Evolutionary conservation across 2,888 invertebrate genomes (phyloP).

Genomic region (Sericinus montela): DNA sequence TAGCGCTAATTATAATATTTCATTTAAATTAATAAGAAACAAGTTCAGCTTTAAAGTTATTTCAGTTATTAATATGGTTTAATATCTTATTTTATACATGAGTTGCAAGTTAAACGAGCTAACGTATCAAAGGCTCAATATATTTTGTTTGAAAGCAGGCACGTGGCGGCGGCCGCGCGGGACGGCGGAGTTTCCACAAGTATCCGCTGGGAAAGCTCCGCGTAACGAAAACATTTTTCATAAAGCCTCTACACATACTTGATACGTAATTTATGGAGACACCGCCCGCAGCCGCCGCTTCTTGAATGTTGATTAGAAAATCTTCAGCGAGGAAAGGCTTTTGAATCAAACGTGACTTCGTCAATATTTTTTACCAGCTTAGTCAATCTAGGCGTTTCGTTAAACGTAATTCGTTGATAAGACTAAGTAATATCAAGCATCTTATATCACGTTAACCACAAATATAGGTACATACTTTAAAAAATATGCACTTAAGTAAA

Average conservation of each 20-base stretch:
- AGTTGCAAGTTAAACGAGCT: constrained; percentile 40
- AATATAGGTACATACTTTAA: no score
- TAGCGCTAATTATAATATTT: no score
- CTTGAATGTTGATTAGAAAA: constrained; percentile 73
- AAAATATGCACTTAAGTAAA: no score
- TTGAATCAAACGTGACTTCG: constrained; percentile 37
- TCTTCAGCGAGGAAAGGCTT: constrained; percentile 37
- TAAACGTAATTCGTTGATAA: constrained; percentile 1
- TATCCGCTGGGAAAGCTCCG: constrained; percentile 39
- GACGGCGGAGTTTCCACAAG: constrained; percentile 41
- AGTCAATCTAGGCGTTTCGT: not conserved
- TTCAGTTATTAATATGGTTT: constrained; percentile 2
- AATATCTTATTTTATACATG: constrained; percentile 27
- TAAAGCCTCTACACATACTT: constrained; percentile 68
- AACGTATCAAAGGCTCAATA: constrained; percentile 50
- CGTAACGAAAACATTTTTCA: constrained; percentile 68
- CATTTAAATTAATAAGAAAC: no score
- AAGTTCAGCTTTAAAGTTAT: no score
- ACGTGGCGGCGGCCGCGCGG: constrained; percentile 33
- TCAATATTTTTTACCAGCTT: constrained; percentile 25
- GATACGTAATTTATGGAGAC: constrained; percentile 75
- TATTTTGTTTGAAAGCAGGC: constrained; percentile 54
- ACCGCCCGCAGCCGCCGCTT: constrained; percentile 49
- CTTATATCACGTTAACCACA: no score
- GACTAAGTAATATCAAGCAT: no score